A percentile compares a stretch with the other conserved stretches of the same genome.
Evolutionary conservation across 2,888 invertebrate genomes (phyloP).

Genomic region (Nycteola revayana): DNA sequence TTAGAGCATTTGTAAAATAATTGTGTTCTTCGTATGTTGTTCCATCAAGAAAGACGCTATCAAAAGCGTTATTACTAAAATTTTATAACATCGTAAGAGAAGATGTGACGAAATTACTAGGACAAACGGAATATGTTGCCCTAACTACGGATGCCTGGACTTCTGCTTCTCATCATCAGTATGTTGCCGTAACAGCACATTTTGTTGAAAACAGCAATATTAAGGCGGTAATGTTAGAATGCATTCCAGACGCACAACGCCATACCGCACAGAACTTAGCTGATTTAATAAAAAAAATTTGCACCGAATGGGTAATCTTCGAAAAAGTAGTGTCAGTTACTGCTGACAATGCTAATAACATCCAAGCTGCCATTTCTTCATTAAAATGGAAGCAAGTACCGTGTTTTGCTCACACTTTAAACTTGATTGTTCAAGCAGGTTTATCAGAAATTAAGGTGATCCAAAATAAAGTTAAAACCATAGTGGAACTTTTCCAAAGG

Average conservation of each 20-base stretch:
- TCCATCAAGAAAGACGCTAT: constrained; percentile 1
- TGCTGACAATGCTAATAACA: constrained; percentile 12
- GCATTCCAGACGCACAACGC: background rate
- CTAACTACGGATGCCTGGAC: constrained; percentile 2
- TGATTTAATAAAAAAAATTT: constrained; percentile 1
- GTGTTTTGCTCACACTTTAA: constrained; percentile 14
- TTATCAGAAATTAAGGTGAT: constrained; percentile 6
- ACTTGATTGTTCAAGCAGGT: constrained; percentile 8
- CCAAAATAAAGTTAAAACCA: constrained; percentile 2
- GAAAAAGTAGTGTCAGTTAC: constrained; percentile 8
- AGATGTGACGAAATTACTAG: background rate
- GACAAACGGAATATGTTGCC: background rate
- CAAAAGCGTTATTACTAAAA: constrained; percentile 1
- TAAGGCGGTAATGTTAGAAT: background rate
- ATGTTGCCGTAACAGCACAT: background rate
- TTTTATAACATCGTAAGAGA: background rate
- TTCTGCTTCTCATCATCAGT: background rate
- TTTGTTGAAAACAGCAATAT: constrained; percentile 1
- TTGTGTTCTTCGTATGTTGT: background rate
- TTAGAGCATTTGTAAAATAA: background rate
- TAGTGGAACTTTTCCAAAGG: constrained; percentile 5
- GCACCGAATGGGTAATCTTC: constrained; percentile 3
- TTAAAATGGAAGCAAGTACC: constrained; percentile 11
- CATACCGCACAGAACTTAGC: background rate
- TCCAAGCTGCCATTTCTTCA: constrained; percentile 9